Conservation (phyloP, 2,797 vertebrate species). For the Cetoscarus ocellatus region DNA sequence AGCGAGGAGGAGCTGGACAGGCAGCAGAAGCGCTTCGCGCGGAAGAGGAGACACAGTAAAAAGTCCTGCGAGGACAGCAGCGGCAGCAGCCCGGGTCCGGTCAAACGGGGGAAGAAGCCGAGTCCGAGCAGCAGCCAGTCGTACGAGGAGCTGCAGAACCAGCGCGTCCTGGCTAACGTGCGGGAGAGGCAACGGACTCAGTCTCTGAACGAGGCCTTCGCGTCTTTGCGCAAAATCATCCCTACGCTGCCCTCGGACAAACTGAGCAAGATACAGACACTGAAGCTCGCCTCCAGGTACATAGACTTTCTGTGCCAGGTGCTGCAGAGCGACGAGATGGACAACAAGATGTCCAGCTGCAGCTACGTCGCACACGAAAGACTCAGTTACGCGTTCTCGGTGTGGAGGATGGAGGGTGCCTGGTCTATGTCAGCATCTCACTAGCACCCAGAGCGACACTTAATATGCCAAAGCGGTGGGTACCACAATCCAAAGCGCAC, state of each 20-base stretch:
- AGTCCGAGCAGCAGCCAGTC: constrained; percentile 85
- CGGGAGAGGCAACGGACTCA: constrained; percentile 87
- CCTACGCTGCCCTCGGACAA: constrained; percentile 89
- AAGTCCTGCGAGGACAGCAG: constrained; percentile 86
- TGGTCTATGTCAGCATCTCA: constrained; percentile 90
- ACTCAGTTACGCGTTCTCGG: constrained; percentile 90
- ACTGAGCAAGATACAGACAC: constrained; percentile 90
- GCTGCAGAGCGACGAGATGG: constrained; percentile 91
- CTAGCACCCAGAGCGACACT: constrained; percentile 68
- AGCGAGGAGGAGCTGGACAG: constrained; percentile 89
- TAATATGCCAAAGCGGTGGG: constrained; percentile 84
- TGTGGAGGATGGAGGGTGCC: constrained; percentile 90
- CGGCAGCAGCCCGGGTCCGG: constrained; percentile 81
- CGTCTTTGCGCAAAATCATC: constrained; percentile 88
- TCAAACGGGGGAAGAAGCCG: constrained; percentile 82
- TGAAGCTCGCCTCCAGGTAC: constrained; percentile 89
- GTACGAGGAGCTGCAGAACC: constrained; percentile 89
- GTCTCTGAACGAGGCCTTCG: constrained; percentile 89
- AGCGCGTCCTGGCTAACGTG: constrained; percentile 88
- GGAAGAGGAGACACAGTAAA: constrained; percentile 85
- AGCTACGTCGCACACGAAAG: constrained; percentile 90
- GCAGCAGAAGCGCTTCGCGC: constrained; percentile 80
- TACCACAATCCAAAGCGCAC: constrained; percentile 41
- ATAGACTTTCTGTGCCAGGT: constrained; percentile 90
- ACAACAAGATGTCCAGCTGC: constrained; percentile 90